These are phyloP conservation scores for Lithosia quadra DNA, from an alignment of 2,888 invertebrate genomes.

Conservation along the genomic window DNA sequence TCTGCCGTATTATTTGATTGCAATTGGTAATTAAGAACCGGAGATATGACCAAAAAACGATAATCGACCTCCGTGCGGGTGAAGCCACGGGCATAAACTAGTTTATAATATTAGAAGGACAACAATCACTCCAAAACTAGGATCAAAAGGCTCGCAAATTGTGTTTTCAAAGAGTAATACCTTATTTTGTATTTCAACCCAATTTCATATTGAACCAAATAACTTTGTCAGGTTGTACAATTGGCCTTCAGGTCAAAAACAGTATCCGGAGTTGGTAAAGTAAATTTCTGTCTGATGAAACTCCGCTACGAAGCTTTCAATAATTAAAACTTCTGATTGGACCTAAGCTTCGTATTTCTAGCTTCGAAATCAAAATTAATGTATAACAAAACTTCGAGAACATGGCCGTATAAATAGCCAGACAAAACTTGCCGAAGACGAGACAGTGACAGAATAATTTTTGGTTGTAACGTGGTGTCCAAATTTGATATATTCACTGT, in stretches of 20 bases:
- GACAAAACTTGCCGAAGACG: no score
- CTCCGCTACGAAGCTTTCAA: not conserved
- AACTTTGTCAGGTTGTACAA: not conserved
- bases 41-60: no score
- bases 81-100: no score
- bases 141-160: not conserved
- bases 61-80: no score
- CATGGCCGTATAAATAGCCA: no score
- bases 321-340: constrained; percentile 1
- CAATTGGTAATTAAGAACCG: no score
- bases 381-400: not conserved
- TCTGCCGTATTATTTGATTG: no score
- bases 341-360: not conserved
- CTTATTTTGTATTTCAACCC: not conserved
- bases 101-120: no score
- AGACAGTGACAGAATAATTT: no score
- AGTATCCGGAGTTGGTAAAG: not conserved
- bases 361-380: constrained; percentile 7
- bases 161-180: not conserved
- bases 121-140: not conserved
- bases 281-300: constrained; percentile 2
- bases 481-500: no score
- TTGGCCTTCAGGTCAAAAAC: constrained; percentile 2
- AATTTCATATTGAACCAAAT: not conserved
- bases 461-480: no score